Conservation (phyloP, 2,113 vertebrate genomes). For the Plestiodon gilberti region DNA sequence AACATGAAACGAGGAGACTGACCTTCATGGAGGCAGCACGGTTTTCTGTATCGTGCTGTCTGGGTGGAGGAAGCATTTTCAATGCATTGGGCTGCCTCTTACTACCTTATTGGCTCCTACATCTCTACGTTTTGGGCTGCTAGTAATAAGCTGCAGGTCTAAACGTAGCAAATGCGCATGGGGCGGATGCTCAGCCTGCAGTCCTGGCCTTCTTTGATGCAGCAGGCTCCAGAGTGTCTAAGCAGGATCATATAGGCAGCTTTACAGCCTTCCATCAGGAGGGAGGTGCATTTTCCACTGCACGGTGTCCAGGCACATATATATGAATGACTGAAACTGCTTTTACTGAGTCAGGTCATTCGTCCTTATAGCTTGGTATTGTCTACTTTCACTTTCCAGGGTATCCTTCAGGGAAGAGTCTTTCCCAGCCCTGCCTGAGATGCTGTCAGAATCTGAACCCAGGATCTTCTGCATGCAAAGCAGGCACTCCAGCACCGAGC, state of each 20-base stretch:
- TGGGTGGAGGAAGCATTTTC: slow-evolving; percentile 18
- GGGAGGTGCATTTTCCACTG: neutral
- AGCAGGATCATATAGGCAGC: neutral
- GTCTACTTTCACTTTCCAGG: fast-evolving
- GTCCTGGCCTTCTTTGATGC: neutral
- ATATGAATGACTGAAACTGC: neutral
- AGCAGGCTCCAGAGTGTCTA: neutral
- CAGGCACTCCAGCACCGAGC: too few species aligned
- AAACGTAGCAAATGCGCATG: slow-evolving; percentile 22
- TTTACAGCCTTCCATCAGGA: neutral
- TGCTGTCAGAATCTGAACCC: slow-evolving; percentile 30
- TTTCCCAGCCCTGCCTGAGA: slow-evolving; percentile 1
- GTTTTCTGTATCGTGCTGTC: neutral
- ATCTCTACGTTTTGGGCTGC: neutral
- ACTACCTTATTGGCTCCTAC: slow-evolving; percentile 7
- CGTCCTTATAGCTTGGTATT: neutral
- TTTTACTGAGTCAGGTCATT: neutral
- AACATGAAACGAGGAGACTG: neutral
- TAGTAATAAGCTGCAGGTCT: slow-evolving; percentile 52
- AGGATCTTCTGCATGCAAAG: neutral
- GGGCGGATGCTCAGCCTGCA: slow-evolving; percentile 23
- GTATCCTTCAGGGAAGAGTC: neutral
- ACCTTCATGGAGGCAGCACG: neutral
- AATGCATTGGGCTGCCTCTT: neutral
- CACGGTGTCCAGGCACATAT: slow-evolving; percentile 18